A percentile compares a stretch with the other conserved stretches of the same genome.
These are phyloP conservation scores for Pseudomyrmex gracilis DNA, from an alignment of 1,140 invertebrate species.

Conservation along the genomic window DNA sequence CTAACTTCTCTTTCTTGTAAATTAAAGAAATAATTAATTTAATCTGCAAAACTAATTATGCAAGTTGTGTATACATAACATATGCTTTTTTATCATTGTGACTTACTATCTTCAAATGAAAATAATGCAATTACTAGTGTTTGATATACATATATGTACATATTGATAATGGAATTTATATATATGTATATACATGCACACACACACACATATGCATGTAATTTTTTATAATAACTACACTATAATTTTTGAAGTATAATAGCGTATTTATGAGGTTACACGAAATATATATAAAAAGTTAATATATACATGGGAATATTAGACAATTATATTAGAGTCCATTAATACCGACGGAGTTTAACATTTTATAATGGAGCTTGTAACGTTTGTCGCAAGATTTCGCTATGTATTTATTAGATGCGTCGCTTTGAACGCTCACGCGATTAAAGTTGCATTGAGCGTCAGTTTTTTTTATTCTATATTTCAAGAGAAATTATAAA, in stretches of 20 bases:
- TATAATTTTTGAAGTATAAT: neutral
- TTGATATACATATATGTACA: neutral
- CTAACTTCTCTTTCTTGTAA: too few species aligned
- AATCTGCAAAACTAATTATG: neutral
- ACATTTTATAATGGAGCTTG: slow-evolving; percentile 2
- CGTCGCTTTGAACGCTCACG: too few species aligned
- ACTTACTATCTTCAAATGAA: neutral
- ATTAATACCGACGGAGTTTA: too few species aligned
- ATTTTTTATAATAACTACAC: neutral
- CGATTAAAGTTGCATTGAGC: too few species aligned
- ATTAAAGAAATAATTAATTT: too few species aligned
- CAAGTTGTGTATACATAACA: neutral
- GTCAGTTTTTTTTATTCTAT: too few species aligned
- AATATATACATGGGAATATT: neutral
- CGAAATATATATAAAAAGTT: neutral
- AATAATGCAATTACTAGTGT: neutral
- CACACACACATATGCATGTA: too few species aligned
- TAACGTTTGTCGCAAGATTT: slow-evolving; percentile 13
- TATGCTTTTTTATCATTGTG: neutral
- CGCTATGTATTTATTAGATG: neutral
- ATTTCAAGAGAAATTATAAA: too few species aligned
- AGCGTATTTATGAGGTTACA: neutral
- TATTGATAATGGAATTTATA: neutral
- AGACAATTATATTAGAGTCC: neutral
- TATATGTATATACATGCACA: neutral